Evolutionary conservation across 2,797 vertebrate species (phyloP).

Genomic region (Parambassis ranga): DNA sequence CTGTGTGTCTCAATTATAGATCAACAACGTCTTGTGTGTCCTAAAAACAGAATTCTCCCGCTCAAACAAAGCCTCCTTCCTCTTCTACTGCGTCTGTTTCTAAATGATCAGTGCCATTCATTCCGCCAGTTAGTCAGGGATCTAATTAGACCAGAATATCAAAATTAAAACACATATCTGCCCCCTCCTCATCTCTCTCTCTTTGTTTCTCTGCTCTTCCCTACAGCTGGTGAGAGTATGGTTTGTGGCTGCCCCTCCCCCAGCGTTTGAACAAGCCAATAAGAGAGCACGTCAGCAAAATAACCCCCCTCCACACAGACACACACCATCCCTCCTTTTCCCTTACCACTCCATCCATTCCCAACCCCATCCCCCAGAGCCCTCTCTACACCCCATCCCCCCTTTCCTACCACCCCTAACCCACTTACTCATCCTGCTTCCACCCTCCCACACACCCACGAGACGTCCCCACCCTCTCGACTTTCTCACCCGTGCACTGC

Average conservation of each 20-base stretch:
- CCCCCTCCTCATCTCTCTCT: conserved; percentile 29
- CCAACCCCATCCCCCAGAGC: conserved; percentile 76
- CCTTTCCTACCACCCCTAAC: conserved; percentile 72
- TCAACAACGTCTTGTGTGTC: conserved; percentile 53
- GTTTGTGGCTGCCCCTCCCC: conserved; percentile 80
- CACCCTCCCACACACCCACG: conserved; percentile 70
- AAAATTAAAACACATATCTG: conserved; percentile 75
- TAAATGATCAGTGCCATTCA: conserved; percentile 68
- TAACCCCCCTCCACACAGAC: conserved; percentile 37
- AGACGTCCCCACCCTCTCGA: conserved; percentile 66
- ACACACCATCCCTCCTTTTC: conserved; percentile 60
- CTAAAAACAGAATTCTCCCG: conserved; percentile 40
- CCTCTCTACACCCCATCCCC: conserved; percentile 72
- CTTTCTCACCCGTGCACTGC: conserved; percentile 64
- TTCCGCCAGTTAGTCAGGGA: conserved; percentile 73
- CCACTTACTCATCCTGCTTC: conserved; percentile 75
- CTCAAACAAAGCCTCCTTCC: conserved; percentile 52
- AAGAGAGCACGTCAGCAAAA: conserved; percentile 74
- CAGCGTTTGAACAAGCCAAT: conserved; percentile 82
- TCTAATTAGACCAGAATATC: conserved; percentile 82
- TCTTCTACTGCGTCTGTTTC: conserved; percentile 40
- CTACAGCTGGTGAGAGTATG: conserved; percentile 82
- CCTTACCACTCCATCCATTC: conserved; percentile 71
- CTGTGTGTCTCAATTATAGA: conserved; percentile 60
- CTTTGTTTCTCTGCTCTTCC: conserved; percentile 73